Conservation (phyloP, 2,888 invertebrate species). For the Morpho achilles region DNA sequence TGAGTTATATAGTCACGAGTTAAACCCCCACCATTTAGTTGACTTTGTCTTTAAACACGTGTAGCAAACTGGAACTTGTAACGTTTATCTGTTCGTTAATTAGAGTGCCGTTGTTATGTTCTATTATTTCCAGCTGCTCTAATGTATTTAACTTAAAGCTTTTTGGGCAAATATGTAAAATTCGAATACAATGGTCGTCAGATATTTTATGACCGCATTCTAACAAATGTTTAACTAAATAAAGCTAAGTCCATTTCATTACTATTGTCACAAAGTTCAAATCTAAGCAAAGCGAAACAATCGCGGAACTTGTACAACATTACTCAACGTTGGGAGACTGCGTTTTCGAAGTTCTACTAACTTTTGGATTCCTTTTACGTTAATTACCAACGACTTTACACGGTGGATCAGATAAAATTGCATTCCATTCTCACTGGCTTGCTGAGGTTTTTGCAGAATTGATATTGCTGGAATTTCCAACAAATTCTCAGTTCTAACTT, state of each 20-base stretch:
- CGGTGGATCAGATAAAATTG: slow-evolving; percentile 37
- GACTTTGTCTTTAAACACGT: too few species aligned
- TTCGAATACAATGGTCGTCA: too few species aligned
- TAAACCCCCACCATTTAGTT: too few species aligned
- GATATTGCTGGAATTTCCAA: slow-evolving; percentile 23
- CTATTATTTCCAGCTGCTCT: too few species aligned
- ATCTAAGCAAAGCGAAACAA: slow-evolving; percentile 14
- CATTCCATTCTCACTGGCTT: slow-evolving; percentile 30
- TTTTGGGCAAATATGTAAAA: too few species aligned
- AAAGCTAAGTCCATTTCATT: slow-evolving; percentile 1
- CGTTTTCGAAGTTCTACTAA: slow-evolving; percentile 26
- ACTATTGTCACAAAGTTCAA: slow-evolving; percentile 10
- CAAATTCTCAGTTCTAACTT: slow-evolving; percentile 12
- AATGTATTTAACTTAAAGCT: too few species aligned
- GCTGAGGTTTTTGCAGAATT: slow-evolving; percentile 30
- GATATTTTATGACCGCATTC: too few species aligned
- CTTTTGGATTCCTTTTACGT: slow-evolving; percentile 12
- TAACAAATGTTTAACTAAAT: too few species aligned
- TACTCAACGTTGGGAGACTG: slow-evolving; percentile 28
- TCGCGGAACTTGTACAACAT: slow-evolving; percentile 23
- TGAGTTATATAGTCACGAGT: too few species aligned
- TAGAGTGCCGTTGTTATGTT: too few species aligned
- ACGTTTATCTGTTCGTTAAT: too few species aligned
- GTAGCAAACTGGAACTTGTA: too few species aligned
- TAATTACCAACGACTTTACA: slow-evolving; percentile 37